Conservation (phyloP, 2,888 invertebrate genomes). For the Drosophila setosimentum region DNA sequence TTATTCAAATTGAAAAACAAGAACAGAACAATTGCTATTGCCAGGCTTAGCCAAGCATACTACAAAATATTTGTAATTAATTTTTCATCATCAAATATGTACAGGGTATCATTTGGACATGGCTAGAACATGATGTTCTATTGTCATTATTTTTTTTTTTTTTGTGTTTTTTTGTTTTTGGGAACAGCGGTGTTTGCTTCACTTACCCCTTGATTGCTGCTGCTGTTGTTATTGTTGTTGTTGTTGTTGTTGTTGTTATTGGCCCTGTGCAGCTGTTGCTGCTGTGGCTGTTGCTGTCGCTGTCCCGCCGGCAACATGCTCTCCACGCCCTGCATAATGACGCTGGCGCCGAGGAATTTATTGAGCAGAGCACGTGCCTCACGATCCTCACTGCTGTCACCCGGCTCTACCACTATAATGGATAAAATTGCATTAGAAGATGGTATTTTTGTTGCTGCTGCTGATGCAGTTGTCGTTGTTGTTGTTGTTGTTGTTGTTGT, state of each 20-base stretch:
- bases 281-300: constrained; percentile 50
- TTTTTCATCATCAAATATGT: neutral
- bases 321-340: constrained; percentile 92
- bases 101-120: constrained; percentile 13
- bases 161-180: neutral
- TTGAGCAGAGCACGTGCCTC: constrained; percentile 92
- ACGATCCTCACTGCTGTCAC: constrained; percentile 89
- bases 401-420: constrained; percentile 87
- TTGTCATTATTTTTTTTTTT: neutral
- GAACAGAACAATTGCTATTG: too few relatives aligned
- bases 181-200: constrained; percentile 1
- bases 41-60: neutral
- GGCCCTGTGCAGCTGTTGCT: constrained; percentile 36
- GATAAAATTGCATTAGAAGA: neutral
- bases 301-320: constrained; percentile 79
- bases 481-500: neutral
- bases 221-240: constrained; percentile 8
- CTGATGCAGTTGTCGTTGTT: neutral
- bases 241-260: constrained; percentile 4
- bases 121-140: neutral
- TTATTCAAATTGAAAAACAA: neutral
- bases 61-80: too few relatives aligned
- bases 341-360: constrained; percentile 93
- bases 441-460: neutral
- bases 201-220: constrained; percentile 82